Conservation (phyloP, 2,113 vertebrate genomes). For the Apaloderma vittatum region DNA sequence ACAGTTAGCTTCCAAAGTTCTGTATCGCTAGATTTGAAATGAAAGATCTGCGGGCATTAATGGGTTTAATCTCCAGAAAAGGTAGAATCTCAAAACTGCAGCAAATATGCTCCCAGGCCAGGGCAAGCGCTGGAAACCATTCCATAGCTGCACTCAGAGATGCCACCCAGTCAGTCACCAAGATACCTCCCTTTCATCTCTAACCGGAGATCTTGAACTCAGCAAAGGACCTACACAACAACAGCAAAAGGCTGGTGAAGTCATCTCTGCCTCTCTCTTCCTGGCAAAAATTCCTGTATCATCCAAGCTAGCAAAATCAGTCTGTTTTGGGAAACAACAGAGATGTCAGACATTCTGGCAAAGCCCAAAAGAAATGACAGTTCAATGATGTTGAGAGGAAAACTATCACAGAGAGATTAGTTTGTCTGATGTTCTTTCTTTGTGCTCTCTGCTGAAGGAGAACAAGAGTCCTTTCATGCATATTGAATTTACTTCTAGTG, state of each 20-base stretch:
- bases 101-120: background rate
- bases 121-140: background rate
- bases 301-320: background rate
- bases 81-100: background rate
- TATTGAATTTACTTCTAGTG: background rate
- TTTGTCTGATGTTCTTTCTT: slow-evolving; percentile 36
- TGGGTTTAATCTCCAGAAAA: background rate
- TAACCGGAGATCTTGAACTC: background rate
- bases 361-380: slow-evolving; percentile 36
- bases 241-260: background rate
- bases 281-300: background rate
- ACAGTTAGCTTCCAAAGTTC: background rate
- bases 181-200: background rate
- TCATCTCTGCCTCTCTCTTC: background rate
- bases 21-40: background rate
- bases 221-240: background rate
- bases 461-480: slow-evolving; percentile 19
- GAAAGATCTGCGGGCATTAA: background rate
- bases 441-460: background rate
- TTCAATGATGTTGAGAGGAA: slow-evolving; percentile 35
- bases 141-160: background rate
- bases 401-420: slow-evolving; percentile 48
- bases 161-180: background rate
- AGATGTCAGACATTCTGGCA: background rate
- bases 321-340: background rate